Conservation (phyloP, 2,797 vertebrate species). For the Pteropus rufus region DNA sequence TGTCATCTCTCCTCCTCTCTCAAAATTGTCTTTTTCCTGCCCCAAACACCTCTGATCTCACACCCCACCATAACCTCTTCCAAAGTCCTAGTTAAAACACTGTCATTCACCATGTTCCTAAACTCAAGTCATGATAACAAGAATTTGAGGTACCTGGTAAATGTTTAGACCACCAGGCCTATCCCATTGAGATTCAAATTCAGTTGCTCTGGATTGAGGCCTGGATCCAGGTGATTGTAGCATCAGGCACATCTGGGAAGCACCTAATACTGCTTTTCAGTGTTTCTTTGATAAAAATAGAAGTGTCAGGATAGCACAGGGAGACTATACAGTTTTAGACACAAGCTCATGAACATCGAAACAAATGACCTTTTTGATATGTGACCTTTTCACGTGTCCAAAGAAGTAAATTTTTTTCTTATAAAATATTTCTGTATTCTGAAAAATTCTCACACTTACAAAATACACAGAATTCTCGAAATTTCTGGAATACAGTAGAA, state of each 20-base stretch:
- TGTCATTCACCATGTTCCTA: background rate
- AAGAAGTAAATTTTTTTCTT: background rate
- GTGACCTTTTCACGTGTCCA: background rate
- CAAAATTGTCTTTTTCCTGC: background rate
- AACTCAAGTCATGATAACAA: background rate
- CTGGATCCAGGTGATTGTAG: background rate
- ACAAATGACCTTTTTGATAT: background rate
- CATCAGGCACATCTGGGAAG: background rate
- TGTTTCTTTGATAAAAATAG: background rate
- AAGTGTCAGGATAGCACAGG: background rate
- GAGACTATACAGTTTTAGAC: background rate
- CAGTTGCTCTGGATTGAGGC: background rate
- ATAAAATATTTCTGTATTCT: background rate
- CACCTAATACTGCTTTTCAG: background rate
- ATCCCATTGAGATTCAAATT: background rate
- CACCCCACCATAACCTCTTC: background rate
- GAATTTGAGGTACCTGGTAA: background rate
- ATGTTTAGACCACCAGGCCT: background rate
- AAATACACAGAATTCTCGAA: background rate
- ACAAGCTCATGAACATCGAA: background rate
- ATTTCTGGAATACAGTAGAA: background rate
- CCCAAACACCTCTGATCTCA: background rate
- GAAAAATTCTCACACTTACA: background rate
- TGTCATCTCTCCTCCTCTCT: background rate
- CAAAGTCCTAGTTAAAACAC: background rate